Base-by-base conservation (phyloP, 2,113 vertebrate genomes). In the Phalacrocorax carbo region DNA sequence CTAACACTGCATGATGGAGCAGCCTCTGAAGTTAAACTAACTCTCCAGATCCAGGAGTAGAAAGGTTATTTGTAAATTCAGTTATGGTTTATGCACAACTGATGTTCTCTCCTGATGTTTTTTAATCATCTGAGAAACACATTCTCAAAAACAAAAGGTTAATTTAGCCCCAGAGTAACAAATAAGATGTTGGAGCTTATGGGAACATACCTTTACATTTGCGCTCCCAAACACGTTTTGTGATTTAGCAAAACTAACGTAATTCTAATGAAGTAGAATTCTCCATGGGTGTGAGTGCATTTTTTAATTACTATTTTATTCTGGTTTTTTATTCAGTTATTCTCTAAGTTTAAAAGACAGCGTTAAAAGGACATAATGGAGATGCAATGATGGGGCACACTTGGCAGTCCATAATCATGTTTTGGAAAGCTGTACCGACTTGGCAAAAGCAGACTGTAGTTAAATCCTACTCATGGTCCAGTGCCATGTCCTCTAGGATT, bases 1-100 rank as follows among this genome's bases (percentile, higher is more conserved):
- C 57, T 69, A 91, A 40, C 36, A 22, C 49, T 44, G 27, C 12
- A 5, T 32, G 17, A 88, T 71, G 27, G 36, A 88, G 60, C 49
- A 83, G 60, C 66, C 62, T 94, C 79, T 90, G 58, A 81, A 66
- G 52, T 86, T 86, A 70, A 92, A 65, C 36, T 65, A 51, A 17
- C 49, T 90, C 73, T 85, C 25, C 49, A 73, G 75, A 83, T 73
- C 29, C 76, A 66, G 58, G 68, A 93, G 66, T 30, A 91, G 61
- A 96, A 95, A 96, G 61, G 81, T 96, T 94, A 90, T 94, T 92
- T 91, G 80, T 94, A 81, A 96, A 88, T 64, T 94, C 86, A 70
- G 25, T 88, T 88, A 77, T 0, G 4, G 68, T 83, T 92, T 84
- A 23, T 81, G 75, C 78, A 88, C 68, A 93, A 49, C 30, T 85